Conservation (phyloP, 2,113 vertebrate genomes). For the Aphelocoma coerulescens region DNA sequence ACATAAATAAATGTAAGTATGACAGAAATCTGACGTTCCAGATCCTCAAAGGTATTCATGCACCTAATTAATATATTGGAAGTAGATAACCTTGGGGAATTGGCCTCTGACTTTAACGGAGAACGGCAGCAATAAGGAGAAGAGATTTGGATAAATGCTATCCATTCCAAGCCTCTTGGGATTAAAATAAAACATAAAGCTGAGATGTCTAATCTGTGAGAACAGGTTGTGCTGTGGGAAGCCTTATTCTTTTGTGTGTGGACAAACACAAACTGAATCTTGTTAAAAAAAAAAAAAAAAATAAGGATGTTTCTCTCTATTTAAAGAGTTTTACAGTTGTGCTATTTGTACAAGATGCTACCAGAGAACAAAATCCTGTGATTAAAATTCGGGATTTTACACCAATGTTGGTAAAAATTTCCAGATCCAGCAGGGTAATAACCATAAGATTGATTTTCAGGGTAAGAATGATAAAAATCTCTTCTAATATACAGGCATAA, state of each 20-base stretch:
- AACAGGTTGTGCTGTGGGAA: background rate
- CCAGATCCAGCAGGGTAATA: background rate
- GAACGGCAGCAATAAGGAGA: background rate
- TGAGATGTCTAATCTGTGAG: background rate
- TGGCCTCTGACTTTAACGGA: background rate
- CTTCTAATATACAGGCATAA: background rate
- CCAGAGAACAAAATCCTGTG: background rate
- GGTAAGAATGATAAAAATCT: background rate
- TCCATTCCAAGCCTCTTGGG: background rate
- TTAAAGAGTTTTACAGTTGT: background rate
- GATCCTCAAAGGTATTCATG: background rate
- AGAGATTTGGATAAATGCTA: background rate
- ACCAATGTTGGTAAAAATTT: background rate
- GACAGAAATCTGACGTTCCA: background rate
- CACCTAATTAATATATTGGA: background rate
- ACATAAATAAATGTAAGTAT: background rate
- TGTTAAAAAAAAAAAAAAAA: accelerated
- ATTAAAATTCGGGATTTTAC: background rate
- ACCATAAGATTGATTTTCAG: background rate
- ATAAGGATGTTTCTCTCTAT: background rate
- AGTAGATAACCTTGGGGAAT: background rate
- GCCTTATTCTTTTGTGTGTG: background rate
- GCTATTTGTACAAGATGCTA: background rate
- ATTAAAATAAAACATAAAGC: background rate
- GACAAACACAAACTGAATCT: background rate